Evolutionary conservation across 2,113 vertebrate species (phyloP), one percentile per base, ranked within the genome.

Genomic region (Taxidea taxus): DNA sequence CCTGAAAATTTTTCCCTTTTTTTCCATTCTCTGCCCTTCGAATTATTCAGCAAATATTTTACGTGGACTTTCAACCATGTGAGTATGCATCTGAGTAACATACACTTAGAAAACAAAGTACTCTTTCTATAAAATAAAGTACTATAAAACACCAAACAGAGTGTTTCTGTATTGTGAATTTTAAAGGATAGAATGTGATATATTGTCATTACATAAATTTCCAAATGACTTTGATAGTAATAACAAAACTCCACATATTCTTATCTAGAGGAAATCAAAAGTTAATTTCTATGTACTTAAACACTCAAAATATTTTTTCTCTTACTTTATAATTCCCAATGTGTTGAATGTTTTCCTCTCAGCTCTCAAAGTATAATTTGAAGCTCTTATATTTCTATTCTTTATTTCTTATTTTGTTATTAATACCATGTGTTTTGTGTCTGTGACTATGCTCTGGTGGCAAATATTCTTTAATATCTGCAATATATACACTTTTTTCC

Each of bases 31-130:
- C 21, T 34, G 4, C 4, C 13, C 20, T 96, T 49, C 16, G 4
- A 90, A 21, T 72, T 77, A n/a, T 78, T 91, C 47, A 86, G 20
- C 4, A 95, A 89, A 91, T 72, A 78, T 72, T 92, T 85, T 89
- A 74, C 1, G 54, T 84, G 58, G 37, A 8, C 47, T 95, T 93
- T 39, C 13, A 37, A 64, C 18, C 7, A 39, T 42, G 8, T 25
- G 70, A 39, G 70, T 77, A 87, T 31, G 25, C 78, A 23, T 64
- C 11, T 27, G 54, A 49, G 54, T 70, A 86, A 64, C 3, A 27
- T 5, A 74, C 0, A 42, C 6, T 42, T 87, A 10, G 4, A 75
- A 64, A 49, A 72, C 21, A 60, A 39, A n/a, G 8, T 83, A 66
- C 21, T 66, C 3, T 70, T 4, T 87, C 6, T 88, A 80, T 91